Evolutionary conservation across 1,140 invertebrate genomes (phyloP), one percentile per base, ranked within the genome.

Genomic region (Cherax destructor): DNA sequence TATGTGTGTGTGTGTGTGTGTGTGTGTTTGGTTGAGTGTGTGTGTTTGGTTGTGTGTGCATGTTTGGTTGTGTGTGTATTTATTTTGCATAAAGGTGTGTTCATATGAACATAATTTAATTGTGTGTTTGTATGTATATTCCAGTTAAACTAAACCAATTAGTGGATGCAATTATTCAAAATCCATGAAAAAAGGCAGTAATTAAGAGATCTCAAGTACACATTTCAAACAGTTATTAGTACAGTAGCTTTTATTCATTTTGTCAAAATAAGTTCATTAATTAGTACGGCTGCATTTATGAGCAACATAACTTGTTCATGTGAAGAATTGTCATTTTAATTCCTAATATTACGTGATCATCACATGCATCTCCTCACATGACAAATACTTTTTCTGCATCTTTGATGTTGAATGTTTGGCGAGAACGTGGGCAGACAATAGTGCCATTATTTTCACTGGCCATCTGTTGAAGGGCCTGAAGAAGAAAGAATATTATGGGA

Each of bases 331-430:
- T 41, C 10, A 56, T 41, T 61, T 41, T n/a, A 69, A 10, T n/a
- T 24, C 7, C 59, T 79, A 41, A 69, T 47, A 77, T 56, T 18
- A 74, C 78, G 21, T 59, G 24, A 84, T 16, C n/a, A 72, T 69
- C 4, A 41, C 5, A n/a, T n/a, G 50, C 50, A 65, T 11, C 61
- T 72, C 30, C 61, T 91, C 83, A 91, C 89, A 91, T 91, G 18
- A 91, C 89, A 79, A 85, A 91, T 47, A 91, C 89, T 69, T 91
- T 91, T 50, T 91, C 89, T 56, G 89, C 89, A 69, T 91, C 89
- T 65, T 83, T 77, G 61, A 91, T 91, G 59, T 91, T 91, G 77
- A 85, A 91, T 49, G 83, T 91, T 56, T 91, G 89, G 13, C 89
- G 89, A 11, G 89, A 72, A 7, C 89, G 89, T 50, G 89, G 89